phyloP scores from a whole-genome alignment of 2,113 vertebrate genomes.

The Candoia aspera region DNA sequence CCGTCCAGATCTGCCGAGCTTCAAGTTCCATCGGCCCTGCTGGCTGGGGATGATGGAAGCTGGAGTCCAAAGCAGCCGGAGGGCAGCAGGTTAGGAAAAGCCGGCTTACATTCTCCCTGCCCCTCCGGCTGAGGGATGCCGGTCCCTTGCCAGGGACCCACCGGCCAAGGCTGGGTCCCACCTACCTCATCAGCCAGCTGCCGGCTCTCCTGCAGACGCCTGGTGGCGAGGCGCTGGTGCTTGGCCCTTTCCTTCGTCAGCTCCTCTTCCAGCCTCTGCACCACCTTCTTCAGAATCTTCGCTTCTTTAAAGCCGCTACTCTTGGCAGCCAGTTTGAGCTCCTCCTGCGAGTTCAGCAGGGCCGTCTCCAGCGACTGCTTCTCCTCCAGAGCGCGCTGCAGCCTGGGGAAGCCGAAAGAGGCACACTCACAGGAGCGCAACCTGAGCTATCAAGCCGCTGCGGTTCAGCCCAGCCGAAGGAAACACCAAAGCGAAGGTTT shows the following conservation, averaged over 20 bases:
- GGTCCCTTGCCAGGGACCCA: not conserved
- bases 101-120: not conserved
- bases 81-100: too few species aligned
- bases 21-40: too few species aligned
- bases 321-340: constrained; percentile 40
- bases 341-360: constrained; percentile 73
- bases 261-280: constrained; percentile 81
- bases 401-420: constrained; percentile 57
- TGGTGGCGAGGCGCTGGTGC: constrained; percentile 70
- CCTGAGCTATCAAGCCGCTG: too few species aligned
- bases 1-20: too few species aligned
- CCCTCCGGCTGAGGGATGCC: not conserved
- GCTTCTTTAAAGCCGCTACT: constrained; percentile 68
- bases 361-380: constrained; percentile 76
- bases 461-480: not conserved
- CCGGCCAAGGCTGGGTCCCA: too few species aligned
- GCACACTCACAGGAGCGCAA: fast-evolving
- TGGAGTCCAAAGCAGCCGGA: too few species aligned
- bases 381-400: constrained; percentile 77
- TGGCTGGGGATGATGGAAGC: too few species aligned
- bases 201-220: constrained; percentile 80
- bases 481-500: not conserved
- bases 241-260: constrained; percentile 82
- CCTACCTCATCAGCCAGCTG: constrained; percentile 82
- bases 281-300: constrained; percentile 72